phyloP scores from a whole-genome alignment of 2,113 vertebrate species.

The Macrotus californicus region DNA sequence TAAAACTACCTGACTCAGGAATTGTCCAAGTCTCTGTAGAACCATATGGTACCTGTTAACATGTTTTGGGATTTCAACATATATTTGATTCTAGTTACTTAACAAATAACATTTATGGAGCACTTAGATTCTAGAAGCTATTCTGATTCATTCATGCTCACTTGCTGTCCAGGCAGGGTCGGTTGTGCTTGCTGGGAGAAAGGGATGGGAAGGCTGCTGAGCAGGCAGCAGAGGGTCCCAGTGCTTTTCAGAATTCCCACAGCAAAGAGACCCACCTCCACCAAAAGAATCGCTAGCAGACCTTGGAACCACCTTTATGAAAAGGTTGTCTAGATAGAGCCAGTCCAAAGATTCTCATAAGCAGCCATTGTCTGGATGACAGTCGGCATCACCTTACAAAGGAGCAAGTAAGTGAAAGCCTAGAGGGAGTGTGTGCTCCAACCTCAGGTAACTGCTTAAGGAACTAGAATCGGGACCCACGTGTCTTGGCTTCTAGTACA shows the following conservation, averaged over 20 bases:
- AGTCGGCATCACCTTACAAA: neutral
- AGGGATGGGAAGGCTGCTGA: neutral
- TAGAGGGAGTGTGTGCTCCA: neutral
- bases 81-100: neutral
- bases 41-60: neutral
- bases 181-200: neutral
- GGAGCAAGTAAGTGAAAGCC: neutral
- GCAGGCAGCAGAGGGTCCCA: neutral
- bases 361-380: neutral
- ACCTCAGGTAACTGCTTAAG: neutral
- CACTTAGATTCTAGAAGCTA: neutral
- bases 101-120: neutral
- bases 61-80: neutral
- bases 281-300: neutral
- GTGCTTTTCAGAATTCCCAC: neutral
- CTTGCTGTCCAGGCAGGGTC: neutral
- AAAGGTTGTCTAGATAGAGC: neutral
- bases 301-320: neutral
- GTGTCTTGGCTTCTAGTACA: neutral
- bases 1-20: neutral
- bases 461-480: neutral
- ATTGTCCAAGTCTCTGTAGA: neutral
- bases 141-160: neutral
- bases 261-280: neutral
- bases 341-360: neutral